These are phyloP conservation scores for Halcyon malimbica DNA, from an alignment of 2,113 vertebrate species.

Conservation along the genomic window DNA sequence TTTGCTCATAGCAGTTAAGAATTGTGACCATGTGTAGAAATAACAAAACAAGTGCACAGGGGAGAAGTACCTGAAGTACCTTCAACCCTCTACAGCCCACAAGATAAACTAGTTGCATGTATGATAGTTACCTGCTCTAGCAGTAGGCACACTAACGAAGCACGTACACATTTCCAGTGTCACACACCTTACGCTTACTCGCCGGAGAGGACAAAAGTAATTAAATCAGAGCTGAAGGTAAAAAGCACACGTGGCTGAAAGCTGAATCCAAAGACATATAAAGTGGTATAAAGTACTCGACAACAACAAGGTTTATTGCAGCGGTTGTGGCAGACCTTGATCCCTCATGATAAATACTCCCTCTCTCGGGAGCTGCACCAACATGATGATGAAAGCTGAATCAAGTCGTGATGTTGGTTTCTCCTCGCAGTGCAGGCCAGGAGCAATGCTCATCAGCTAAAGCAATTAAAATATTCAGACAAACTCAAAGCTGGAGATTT, in stretches of 20 bases:
- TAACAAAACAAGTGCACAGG: rapidly evolving
- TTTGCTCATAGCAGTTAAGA: not conserved
- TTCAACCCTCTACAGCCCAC: too few species aligned
- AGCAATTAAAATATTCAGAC: not conserved
- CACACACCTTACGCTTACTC: rapidly evolving
- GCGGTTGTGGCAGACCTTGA: not conserved
- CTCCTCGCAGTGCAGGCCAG: not conserved
- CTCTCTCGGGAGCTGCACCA: not conserved
- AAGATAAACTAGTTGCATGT: not conserved
- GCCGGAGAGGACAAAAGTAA: not conserved
- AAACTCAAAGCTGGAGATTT: not conserved
- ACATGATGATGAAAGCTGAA: not conserved
- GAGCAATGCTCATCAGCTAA: not conserved
- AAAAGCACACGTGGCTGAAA: not conserved
- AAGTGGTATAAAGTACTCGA: not conserved
- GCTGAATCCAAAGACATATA: not conserved
- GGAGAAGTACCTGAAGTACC: not conserved
- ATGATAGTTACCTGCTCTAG: rapidly evolving
- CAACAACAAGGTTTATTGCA: not conserved
- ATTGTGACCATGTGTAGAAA: rapidly evolving
- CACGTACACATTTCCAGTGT: rapidly evolving
- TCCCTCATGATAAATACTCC: not conserved
- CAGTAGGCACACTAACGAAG: not conserved
- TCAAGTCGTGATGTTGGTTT: not conserved
- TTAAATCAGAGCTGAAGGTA: not conserved